Conservation (phyloP, 2,797 vertebrate genomes). For the Taeniopygia guttata region DNA sequence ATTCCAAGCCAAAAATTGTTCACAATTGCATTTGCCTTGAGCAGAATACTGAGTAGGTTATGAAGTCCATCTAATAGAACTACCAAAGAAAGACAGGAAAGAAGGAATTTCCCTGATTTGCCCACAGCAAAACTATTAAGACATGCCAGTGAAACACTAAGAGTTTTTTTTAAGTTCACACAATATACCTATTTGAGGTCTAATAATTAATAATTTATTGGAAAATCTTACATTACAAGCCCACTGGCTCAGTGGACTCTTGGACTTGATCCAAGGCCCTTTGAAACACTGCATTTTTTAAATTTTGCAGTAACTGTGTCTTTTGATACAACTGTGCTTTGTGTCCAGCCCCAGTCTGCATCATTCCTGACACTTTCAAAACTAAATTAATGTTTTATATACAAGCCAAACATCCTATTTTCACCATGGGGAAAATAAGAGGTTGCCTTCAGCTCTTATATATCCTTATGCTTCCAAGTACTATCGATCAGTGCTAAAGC, state of each 20-base stretch:
- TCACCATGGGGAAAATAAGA: background rate
- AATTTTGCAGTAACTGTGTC: background rate
- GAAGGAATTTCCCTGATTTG: background rate
- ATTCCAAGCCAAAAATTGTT: background rate
- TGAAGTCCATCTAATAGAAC: background rate
- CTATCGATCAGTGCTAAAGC: background rate
- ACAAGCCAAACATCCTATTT: background rate
- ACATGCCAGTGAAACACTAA: background rate
- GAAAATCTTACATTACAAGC: background rate
- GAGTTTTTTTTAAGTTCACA: background rate
- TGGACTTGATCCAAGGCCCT: background rate
- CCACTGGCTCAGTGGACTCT: background rate
- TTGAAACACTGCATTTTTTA: background rate
- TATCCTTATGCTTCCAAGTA: background rate
- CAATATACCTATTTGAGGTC: background rate
- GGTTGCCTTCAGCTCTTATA: background rate
- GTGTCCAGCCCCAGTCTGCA: background rate
- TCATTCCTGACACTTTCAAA: background rate
- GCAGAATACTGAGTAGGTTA: background rate
- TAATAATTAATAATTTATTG: background rate
- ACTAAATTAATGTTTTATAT: background rate
- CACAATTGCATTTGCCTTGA: background rate
- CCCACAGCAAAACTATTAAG: background rate
- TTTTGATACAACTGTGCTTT: background rate
- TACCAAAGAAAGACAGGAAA: background rate